Base-by-base conservation (phyloP, 2,797 vertebrate genomes). In the Myiotriccus ornatus region DNA sequence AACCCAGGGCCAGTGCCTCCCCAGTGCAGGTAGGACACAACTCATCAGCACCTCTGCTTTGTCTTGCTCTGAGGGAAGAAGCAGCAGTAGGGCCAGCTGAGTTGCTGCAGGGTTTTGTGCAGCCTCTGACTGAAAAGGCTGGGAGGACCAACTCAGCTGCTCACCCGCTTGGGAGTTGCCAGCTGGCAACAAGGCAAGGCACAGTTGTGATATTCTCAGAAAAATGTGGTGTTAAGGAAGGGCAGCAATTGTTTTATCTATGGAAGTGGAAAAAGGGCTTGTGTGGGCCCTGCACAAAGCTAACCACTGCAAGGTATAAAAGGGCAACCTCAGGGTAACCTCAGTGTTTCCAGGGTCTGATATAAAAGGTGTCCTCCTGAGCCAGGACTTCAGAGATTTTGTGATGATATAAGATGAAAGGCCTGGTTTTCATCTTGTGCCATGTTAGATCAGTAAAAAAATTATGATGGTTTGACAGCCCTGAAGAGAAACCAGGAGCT, bases 241-340 rank as follows among this genome's bases (percentile, higher is more conserved):
- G 20, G 24, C 20, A 83, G 8, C n/a, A 64, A 13, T n/a, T 68
- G 65, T 69, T 94, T 74, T 50, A 16, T 35, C 25, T 12, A 37
- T 69, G 37, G 43, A 65, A 80, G 23, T 15, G 37, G 34, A 20
- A 77, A 65, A 79, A 79, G 30, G 18, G 7, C 49, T 79, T 76
- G 22, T 71, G 37, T 0, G 0, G 35, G 17, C n/a, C n/a, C 27
- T 43, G 53, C 32, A 69, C 37, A 76, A 80, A 68, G n/a, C 60
- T 50, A 43, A 16, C 15, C 9, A 2, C 56, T 57, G 52, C 0
- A 0, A 63, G 25, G 3, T 62, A 30, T 30, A 18, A 59, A 76
- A 76, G 18, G 44, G 79, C 91, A 68, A 57, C 34, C 27, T 79
- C 21, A 7, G 37, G 44, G 14, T 73, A 70, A 60, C 15, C 30